These are phyloP conservation scores for Geotrupes spiniger DNA, from an alignment of 2,888 invertebrate species.

Conservation along the genomic window DNA sequence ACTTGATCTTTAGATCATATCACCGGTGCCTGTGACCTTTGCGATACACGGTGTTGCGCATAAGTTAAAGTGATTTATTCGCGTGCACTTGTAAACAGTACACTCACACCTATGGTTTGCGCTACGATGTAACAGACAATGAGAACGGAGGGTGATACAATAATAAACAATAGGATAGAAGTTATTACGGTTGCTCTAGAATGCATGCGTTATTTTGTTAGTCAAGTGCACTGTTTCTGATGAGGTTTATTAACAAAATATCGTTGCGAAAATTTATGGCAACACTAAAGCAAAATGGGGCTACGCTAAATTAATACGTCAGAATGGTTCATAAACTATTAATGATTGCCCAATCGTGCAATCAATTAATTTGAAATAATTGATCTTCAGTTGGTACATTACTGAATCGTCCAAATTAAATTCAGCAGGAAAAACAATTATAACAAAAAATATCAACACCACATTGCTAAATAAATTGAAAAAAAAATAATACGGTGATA, in stretches of 20 bases:
- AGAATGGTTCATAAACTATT: too few relatives aligned
- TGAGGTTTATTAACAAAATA: neutral
- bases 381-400: too few relatives aligned
- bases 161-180: constrained; percentile 15
- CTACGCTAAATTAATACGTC: constrained; percentile 7
- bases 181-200: constrained; percentile 9
- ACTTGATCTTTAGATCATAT: constrained; percentile 28
- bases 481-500: too few relatives aligned
- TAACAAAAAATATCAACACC: too few relatives aligned
- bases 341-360: too few relatives aligned
- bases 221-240: neutral
- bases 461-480: too few relatives aligned
- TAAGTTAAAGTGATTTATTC: constrained; percentile 21
- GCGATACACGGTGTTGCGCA: constrained; percentile 16
- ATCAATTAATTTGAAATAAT: too few relatives aligned
- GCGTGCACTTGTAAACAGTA: constrained; percentile 20
- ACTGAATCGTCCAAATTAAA: too few relatives aligned
- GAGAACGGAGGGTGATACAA: constrained; percentile 8
- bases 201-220: constrained; percentile 1
- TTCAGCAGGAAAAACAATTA: too few relatives aligned
- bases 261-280: too few relatives aligned
- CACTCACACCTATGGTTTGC: constrained; percentile 19
- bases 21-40: constrained; percentile 18
- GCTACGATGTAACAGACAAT: constrained; percentile 6
- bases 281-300: too few relatives aligned